Conservation (phyloP, 2,113 vertebrate genomes). For the Acrocephalus kingi region DNA sequence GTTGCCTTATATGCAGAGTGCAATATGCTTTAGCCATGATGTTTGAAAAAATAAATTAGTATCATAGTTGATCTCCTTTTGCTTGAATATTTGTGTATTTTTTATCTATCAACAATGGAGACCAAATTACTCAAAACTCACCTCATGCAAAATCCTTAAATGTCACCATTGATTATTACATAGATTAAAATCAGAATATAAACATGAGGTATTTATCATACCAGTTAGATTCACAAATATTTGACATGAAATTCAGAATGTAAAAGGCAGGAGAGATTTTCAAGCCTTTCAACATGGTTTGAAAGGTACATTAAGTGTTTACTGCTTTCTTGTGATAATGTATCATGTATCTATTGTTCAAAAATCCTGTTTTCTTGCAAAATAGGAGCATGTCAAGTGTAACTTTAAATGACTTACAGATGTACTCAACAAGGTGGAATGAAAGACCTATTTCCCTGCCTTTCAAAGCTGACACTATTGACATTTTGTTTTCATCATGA, state of each 20-base stretch:
- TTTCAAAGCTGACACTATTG: not conserved
- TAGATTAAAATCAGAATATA: not conserved
- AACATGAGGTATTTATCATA: not conserved
- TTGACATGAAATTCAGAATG: not conserved
- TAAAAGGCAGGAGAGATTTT: not conserved
- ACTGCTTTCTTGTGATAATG: not conserved
- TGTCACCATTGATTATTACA: not conserved
- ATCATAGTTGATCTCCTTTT: not conserved
- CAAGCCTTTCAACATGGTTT: not conserved
- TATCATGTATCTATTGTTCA: not conserved
- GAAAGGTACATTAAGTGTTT: not conserved
- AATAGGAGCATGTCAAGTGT: not conserved
- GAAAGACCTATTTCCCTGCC: not conserved
- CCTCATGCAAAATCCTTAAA: not conserved
- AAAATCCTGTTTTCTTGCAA: not conserved
- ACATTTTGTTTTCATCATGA: not conserved
- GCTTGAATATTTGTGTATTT: not conserved
- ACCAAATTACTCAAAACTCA: not conserved
- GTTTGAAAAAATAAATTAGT: accelerated
- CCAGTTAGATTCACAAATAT: not conserved
- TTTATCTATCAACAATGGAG: not conserved
- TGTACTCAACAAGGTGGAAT: not conserved
- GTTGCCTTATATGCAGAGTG: not conserved
- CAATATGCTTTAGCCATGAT: not conserved
- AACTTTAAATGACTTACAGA: not conserved